Percentiles rank a stretch among this genome's conserved stretches.
phyloP scores from a whole-genome alignment of 2,797 vertebrate species.

The Cossypha niveicapilla region DNA sequence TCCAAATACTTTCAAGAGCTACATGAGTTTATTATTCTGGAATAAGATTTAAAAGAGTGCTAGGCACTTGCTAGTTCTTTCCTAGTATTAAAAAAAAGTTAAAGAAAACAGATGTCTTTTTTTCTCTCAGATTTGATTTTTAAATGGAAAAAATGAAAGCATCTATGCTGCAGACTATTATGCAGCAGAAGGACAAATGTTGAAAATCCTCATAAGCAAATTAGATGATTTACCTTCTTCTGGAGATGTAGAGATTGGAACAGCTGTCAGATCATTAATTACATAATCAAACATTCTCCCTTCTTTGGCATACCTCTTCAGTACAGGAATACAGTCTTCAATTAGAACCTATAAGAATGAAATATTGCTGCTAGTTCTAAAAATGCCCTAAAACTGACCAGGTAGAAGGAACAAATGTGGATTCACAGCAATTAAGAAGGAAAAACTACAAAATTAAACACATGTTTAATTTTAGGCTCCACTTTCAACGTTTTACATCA shows the following conservation, averaged over 20 bases:
- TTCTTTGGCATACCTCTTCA: conserved; percentile 95
- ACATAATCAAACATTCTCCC: conserved; percentile 95
- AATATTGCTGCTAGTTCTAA: background rate
- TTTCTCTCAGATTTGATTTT: background rate
- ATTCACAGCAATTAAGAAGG: background rate
- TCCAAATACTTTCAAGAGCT: background rate
- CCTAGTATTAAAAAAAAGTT: background rate
- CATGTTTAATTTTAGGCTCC: background rate
- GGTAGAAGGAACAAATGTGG: background rate
- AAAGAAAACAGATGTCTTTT: background rate
- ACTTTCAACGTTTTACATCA: background rate
- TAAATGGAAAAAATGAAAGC: background rate
- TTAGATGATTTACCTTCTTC: conserved; percentile 86
- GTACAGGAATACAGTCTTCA: conserved; percentile 94
- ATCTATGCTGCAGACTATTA: background rate
- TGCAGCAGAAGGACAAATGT: background rate
- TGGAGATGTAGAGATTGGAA: conserved; percentile 94
- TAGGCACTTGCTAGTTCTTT: background rate
- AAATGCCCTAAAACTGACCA: background rate
- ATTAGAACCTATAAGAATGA: conserved; percentile 84
- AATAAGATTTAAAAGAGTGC: background rate
- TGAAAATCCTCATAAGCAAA: background rate
- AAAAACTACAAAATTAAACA: background rate
- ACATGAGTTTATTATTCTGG: background rate
- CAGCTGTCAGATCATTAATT: conserved; percentile 96